These are phyloP conservation scores for Uropetala carovei DNA, from an alignment of 2,888 invertebrate genomes.

Conservation along the genomic window DNA sequence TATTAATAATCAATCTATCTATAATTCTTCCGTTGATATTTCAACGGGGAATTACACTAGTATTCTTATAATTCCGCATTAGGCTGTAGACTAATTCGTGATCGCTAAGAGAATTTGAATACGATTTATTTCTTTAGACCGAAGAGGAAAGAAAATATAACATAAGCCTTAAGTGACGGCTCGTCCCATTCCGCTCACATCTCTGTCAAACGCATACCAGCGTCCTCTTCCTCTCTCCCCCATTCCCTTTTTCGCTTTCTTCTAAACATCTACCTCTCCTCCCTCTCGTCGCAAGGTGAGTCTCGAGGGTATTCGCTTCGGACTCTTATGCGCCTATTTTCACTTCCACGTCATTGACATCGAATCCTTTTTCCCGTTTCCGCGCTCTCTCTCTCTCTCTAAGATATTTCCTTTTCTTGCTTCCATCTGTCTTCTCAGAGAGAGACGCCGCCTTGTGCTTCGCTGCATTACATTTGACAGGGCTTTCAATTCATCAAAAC, in stretches of 20 bases:
- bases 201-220: constrained; percentile 23
- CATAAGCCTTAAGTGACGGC: constrained; percentile 22
- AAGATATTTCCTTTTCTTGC: constrained; percentile 49
- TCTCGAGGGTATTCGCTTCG: constrained; percentile 33
- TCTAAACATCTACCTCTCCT: neutral
- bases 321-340: constrained; percentile 53
- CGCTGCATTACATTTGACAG: constrained; percentile 62
- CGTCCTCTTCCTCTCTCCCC: neutral
- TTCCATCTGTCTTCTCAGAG: constrained; percentile 57
- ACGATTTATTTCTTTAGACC: too few species aligned
- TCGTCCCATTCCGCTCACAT: constrained; percentile 29
- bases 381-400: neutral
- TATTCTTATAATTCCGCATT: too few species aligned
- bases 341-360: constrained; percentile 52
- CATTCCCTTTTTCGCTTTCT: neutral
- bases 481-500: constrained; percentile 63
- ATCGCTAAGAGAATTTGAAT: too few species aligned
- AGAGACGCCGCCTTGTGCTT: constrained; percentile 46
- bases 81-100: too few species aligned
- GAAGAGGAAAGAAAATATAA: too few species aligned
- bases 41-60: too few species aligned
- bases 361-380: constrained; percentile 36
- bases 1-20: too few species aligned
- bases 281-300: neutral
- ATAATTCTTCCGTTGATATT: too few species aligned